Evolutionary conservation across 2,888 invertebrate genomes (phyloP).

Genomic region (Plebejus argus): DNA sequence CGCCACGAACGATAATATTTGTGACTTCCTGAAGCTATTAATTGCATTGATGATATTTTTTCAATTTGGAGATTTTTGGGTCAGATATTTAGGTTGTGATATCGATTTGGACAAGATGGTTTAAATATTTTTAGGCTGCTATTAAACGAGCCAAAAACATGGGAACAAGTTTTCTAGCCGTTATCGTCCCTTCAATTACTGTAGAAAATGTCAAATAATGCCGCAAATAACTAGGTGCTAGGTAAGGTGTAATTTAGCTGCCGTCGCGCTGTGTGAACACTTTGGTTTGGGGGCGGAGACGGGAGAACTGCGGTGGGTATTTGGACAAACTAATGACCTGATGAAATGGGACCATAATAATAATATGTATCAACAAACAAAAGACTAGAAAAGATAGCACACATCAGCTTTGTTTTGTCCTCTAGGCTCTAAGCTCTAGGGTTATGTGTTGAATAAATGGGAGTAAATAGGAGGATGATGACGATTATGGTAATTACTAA

Average conservation of each 20-base stretch:
- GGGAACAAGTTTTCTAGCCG: neutral
- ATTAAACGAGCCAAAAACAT: neutral
- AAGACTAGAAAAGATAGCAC: too few relatives aligned
- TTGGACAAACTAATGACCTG: slow-evolving; percentile 16
- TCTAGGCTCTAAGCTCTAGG: too few relatives aligned
- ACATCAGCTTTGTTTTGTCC: too few relatives aligned
- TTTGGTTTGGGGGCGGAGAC: neutral
- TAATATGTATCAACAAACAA: neutral
- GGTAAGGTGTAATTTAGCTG: slow-evolving; percentile 13
- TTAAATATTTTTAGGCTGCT: neutral
- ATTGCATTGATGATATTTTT: neutral
- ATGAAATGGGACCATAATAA: neutral
- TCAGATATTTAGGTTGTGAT: neutral
- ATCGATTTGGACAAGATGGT: neutral
- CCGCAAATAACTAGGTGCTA: slow-evolving; percentile 4
- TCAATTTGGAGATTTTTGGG: neutral
- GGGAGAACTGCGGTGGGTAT: neutral
- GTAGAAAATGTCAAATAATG: slow-evolving; percentile 24
- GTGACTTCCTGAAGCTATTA: neutral
- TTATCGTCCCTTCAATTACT: neutral
- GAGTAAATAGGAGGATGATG: too few relatives aligned
- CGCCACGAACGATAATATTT: neutral
- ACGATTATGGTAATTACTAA: too few relatives aligned
- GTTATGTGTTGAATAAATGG: too few relatives aligned
- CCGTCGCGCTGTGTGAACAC: slow-evolving; percentile 20